These are phyloP conservation scores for Percina caprodes DNA, from an alignment of 2,113 vertebrate species.

Conservation along the genomic window DNA sequence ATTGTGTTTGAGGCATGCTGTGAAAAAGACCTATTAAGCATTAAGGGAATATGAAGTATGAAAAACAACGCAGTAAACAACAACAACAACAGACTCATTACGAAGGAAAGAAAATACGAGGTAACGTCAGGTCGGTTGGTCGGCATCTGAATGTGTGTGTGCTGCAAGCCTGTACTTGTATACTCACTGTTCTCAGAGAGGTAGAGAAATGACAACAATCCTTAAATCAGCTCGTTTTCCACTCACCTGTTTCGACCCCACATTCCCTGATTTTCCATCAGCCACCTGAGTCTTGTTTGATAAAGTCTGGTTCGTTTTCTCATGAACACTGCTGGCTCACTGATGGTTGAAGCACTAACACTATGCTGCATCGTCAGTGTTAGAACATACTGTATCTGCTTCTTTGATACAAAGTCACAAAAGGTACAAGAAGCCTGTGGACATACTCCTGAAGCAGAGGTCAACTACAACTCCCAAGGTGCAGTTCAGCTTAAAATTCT, in stretches of 20 bases:
- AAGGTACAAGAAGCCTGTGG: neutral
- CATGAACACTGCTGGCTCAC: neutral
- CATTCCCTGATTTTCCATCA: neutral
- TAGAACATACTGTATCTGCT: neutral
- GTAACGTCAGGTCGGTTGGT: neutral
- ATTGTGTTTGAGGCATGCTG: conserved; percentile 13
- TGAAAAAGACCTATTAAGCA: neutral
- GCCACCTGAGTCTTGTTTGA: neutral
- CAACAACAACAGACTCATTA: conserved; percentile 2
- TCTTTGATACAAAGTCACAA: neutral
- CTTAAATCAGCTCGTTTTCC: neutral
- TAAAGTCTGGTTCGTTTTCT: conserved; percentile 6
- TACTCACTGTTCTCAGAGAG: neutral
- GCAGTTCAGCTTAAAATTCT: neutral
- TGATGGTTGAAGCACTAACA: no score
- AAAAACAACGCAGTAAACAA: conserved; percentile 39
- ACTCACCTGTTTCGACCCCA: neutral
- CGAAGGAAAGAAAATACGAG: no score
- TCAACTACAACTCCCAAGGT: neutral
- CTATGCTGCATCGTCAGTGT: no score
- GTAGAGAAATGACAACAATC: neutral
- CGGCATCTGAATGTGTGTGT: neutral
- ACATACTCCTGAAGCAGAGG: neutral
- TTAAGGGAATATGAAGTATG: neutral
- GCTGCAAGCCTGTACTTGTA: accelerated